Evolutionary conservation across 2,888 invertebrate species (phyloP), one percentile per base, ranked within the genome.

Genomic region (Folsomia manolachei): DNA sequence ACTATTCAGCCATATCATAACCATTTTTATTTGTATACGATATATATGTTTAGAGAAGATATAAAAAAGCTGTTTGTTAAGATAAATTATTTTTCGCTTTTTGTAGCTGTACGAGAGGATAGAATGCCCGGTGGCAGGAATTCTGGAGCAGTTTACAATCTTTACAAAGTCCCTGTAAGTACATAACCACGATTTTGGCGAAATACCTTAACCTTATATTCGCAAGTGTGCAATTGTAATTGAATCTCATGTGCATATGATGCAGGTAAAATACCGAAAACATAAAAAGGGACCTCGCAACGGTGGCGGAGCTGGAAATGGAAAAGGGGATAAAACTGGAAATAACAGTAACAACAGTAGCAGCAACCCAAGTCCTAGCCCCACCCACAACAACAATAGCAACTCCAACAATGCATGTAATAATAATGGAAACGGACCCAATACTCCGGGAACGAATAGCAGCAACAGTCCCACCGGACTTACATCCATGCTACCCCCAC

Each of bases 61-160:
- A 14, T 14, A 39, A 39, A 39, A 39, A 39, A 39, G 39, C 39
- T 39, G 39, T 14, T 39, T 39, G 39, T 14, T 39, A 39, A 39
- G 4, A 39, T 39, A 14, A 9, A 39, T 39, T 56, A 14, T 69
- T 70, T 62, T 69, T 71, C 68, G 72, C 81, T 83, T 82, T 70
- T 81, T 81, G 51, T 85, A 95, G 98, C 98, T 83, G 98, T 99
- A 75, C 89, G 98, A 82, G 98, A 99, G 85, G 98, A 99, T 85
- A 89, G 98, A 82, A 99, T 98, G 97, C 98, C 98, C n/a, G 98
- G 98, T 56, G 98, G 98, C 69, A 89, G 98, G 72, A 99, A 98
- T 86, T 97, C 97, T 82, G 97, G 97, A 79, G 97, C 97, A 78
- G 97, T 99, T 75, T 99, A 98, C 86, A 98, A 97, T 86, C 88